phyloP scores from a whole-genome alignment of 2,113 vertebrate genomes.

The Saccopteryx leptura region DNA sequence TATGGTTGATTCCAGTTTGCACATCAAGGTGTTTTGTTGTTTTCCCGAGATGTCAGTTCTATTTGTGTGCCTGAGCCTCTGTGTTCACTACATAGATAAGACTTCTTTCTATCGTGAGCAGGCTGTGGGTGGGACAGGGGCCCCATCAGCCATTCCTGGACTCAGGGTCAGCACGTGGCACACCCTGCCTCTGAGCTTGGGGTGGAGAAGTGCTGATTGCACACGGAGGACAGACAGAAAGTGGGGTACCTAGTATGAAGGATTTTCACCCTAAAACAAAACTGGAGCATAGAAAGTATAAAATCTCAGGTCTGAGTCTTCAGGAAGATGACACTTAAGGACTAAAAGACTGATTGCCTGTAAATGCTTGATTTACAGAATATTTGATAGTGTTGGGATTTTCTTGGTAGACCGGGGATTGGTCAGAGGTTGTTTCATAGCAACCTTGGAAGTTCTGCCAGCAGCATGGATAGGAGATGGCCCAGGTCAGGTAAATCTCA shows the following conservation, averaged over 20 bases:
- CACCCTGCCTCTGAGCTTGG: neutral
- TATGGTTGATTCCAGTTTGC: neutral
- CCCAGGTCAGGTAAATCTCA: neutral
- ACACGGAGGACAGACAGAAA: neutral
- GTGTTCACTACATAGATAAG: neutral
- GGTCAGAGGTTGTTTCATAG: neutral
- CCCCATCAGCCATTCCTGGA: neutral
- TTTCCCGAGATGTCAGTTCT: neutral
- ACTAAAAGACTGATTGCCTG: neutral
- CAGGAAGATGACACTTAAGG: neutral
- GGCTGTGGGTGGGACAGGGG: neutral
- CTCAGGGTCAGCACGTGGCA: neutral
- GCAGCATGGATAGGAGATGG: neutral
- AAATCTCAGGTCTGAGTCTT: neutral
- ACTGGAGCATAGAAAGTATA: neutral
- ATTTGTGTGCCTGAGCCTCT: neutral
- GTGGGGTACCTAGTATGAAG: neutral
- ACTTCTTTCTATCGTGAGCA: neutral
- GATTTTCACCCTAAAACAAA: neutral
- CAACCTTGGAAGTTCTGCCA: neutral
- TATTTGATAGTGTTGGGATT: neutral
- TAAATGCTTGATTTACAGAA: neutral
- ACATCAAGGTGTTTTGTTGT: neutral
- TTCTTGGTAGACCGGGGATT: neutral
- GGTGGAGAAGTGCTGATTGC: neutral